Evolutionary conservation across 1,140 invertebrate genomes (phyloP), one percentile per base, ranked within the genome.

Genomic region (Trachymyrmex septentrionalis): DNA sequence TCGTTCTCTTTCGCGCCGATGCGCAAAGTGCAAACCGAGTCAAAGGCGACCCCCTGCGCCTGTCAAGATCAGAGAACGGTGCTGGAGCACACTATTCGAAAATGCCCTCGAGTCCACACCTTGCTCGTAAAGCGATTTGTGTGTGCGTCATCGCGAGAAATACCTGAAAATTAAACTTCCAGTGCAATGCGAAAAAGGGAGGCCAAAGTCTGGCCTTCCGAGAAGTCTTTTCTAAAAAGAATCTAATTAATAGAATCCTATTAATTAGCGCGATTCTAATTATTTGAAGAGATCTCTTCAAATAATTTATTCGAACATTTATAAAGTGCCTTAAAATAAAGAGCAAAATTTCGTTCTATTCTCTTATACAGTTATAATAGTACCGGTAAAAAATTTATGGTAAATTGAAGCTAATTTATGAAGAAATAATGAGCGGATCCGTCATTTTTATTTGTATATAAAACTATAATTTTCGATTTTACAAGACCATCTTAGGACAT

Each of bases 11-110:
- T 86, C 61, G 80, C 85, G 77, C 86, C 81, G 59, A 44, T 50
- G 87, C 55, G 63, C 71, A 69, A 78, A 85, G 90, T 85, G 90
- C 88, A 85, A 92, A 92, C 85, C 64, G 63, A 86, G 75, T 92
- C 88, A 88, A 87, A 87, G 78, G 72, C 85, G 48, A 75, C 67
- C 59, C 67, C 59, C 73, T 38, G 72, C n/a, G 67, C 12, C 76
- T 86, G 84, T 44, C 53, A 67, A 66, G 87, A 86, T 86, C 84
- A 86, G 61, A 75, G 76, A 34, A 69, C 27, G 53, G 19, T 27
- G 66, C 1, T 72, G 71, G 38, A 64, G 73, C 24, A 63, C 59
- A 30, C 48, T 19, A 67, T 78, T 84, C n/a, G 38, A 75, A 84
- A 77, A 85, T 75, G 55, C 66, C 87, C 86, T 19, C 82, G 57